Conservation (phyloP, 2,113 vertebrate species). For the Aleadryas rufinucha region DNA sequence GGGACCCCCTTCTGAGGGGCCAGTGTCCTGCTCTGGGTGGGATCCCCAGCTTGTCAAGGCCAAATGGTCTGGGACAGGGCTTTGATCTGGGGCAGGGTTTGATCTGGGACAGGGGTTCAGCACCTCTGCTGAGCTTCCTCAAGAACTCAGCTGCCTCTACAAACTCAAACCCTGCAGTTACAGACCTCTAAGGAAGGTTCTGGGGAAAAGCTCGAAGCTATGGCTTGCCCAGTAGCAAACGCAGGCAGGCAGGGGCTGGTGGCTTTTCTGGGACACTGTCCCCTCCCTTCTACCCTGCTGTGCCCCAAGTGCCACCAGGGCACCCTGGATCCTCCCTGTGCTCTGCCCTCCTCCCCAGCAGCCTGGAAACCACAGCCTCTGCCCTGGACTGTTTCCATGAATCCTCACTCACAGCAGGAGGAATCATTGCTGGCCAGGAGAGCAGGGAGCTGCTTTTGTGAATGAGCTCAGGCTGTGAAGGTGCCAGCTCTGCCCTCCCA, state of each 20-base stretch:
- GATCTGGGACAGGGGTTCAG: background rate
- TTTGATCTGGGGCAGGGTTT: background rate
- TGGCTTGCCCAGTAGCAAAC: background rate
- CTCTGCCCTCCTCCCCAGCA: background rate
- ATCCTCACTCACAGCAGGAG: background rate
- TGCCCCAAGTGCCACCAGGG: accelerated
- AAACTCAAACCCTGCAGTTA: accelerated
- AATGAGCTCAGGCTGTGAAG: background rate
- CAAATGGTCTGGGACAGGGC: background rate
- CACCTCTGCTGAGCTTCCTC: background rate
- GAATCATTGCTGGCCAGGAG: accelerated
- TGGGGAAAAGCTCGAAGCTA: background rate
- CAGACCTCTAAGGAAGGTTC: background rate
- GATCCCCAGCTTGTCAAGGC: accelerated
- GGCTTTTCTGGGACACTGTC: background rate
- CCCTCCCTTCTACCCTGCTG: background rate
- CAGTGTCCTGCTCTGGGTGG: background rate
- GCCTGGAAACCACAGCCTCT: background rate
- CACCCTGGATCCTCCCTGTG: background rate
- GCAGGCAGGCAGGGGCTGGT: background rate
- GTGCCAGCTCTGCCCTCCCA: background rate
- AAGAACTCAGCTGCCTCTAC: background rate
- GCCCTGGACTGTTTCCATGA: background rate
- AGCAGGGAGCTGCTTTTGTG: background rate
- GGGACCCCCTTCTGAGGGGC: background rate